Percentiles rank a stretch among this genome's conserved stretches.
These are phyloP conservation scores for Dolichallabes microphthalmus DNA, from an alignment of 2,113 vertebrate species.

Conservation along the genomic window DNA sequence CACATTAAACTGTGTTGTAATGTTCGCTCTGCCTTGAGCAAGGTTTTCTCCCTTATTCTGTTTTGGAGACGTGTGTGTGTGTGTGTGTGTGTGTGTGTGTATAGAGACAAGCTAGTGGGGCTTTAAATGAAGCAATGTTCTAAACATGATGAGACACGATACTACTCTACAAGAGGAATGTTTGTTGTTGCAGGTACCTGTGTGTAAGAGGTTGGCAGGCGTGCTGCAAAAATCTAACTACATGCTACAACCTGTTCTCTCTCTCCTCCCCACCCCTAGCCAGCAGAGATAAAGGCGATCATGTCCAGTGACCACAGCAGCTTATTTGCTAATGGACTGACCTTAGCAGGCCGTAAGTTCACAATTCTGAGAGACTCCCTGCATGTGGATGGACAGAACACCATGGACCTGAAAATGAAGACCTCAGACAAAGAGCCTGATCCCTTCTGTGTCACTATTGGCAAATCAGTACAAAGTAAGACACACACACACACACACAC, in stretches of 20 bases:
- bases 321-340: conserved; percentile 38
- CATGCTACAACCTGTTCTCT: conserved; percentile 3
- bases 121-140: background rate
- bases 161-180: background rate
- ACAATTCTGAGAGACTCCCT: conserved; percentile 49
- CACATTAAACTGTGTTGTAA: background rate
- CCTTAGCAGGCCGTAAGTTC: conserved; percentile 37
- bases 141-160: conserved; percentile 37
- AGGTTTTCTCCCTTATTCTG: background rate
- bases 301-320: background rate
- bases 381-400: conserved; percentile 17
- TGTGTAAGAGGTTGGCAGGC: background rate
- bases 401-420: conserved; percentile 59
- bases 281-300: conserved; percentile 24
- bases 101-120: background rate
- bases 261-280: conserved; percentile 10
- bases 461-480: conserved; percentile 37
- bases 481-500: background rate
- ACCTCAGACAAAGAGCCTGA: conserved; percentile 7
- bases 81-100: conserved; percentile 12
- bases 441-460: conserved; percentile 52
- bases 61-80: no score
- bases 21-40: background rate
- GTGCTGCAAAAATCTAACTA: background rate
- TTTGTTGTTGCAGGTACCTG: background rate